Evolutionary conservation across 1,140 invertebrate species (phyloP).

Genomic region (Maniola jurtina): DNA sequence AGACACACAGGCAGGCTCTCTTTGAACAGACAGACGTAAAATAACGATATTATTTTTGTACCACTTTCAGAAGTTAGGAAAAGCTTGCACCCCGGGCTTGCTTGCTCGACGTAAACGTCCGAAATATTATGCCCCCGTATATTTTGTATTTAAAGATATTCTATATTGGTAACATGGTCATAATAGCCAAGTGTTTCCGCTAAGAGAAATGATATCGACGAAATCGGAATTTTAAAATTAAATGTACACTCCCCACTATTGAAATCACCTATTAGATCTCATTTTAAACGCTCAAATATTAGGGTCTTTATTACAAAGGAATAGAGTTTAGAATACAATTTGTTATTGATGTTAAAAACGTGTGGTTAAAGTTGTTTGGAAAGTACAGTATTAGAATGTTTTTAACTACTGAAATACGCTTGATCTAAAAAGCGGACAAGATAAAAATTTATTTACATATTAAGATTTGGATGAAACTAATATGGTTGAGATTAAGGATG

Average conservation of each 20-base stretch:
- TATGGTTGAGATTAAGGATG: not conserved
- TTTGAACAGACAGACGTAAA: too few relatives aligned
- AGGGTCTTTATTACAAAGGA: not conserved
- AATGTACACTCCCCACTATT: slow-evolving; percentile 35
- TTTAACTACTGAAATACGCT: slow-evolving; percentile 22
- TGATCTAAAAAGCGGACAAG: not conserved
- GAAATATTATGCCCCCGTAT: slow-evolving; percentile 28
- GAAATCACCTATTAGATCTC: slow-evolving; percentile 1
- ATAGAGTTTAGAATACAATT: slow-evolving; percentile 12
- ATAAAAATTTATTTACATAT: slow-evolving; percentile 2
- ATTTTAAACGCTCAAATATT: not conserved
- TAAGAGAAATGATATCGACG: slow-evolving; percentile 53
- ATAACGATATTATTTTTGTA: too few relatives aligned
- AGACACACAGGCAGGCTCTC: too few relatives aligned
- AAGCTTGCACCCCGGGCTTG: too few relatives aligned
- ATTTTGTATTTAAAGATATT: slow-evolving; percentile 35
- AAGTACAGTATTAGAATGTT: slow-evolving; percentile 46
- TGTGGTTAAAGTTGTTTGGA: slow-evolving; percentile 34
- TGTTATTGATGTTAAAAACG: not conserved
- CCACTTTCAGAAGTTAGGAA: too few relatives aligned
- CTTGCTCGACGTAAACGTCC: not conserved
- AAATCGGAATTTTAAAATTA: slow-evolving; percentile 66
- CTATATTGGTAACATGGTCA: slow-evolving; percentile 48
- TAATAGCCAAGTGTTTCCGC: slow-evolving; percentile 59
- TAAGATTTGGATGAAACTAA: not conserved